phyloP scores from a whole-genome alignment of 2,113 vertebrate species.

The Pseudonaja textilis region DNA sequence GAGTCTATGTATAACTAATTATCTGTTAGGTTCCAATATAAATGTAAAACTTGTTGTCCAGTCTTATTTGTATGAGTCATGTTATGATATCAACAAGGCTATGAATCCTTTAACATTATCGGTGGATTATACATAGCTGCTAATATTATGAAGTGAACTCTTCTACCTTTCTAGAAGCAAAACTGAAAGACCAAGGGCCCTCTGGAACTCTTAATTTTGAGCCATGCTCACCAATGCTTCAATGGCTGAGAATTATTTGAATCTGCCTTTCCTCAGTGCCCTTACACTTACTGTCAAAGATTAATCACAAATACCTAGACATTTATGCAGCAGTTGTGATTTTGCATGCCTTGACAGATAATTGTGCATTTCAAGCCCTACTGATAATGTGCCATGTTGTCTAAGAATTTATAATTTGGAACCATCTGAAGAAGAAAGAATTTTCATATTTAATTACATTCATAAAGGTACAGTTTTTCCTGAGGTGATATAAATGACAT shows the following conservation, averaged over 20 bases:
- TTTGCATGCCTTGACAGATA: neutral
- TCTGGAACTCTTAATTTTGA: neutral
- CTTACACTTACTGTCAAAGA: neutral
- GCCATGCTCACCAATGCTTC: neutral
- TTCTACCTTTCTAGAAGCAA: neutral
- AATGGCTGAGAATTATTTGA: neutral
- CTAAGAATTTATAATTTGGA: neutral
- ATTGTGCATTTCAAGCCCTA: neutral
- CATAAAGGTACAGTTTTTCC: constrained; percentile 32
- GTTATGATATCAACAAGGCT: neutral
- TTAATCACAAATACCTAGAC: neutral
- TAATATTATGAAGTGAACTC: neutral
- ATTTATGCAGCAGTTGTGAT: neutral
- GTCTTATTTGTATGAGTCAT: neutral
- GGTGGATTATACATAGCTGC: neutral
- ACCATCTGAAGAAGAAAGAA: neutral
- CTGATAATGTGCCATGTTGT: neutral
- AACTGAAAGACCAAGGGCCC: neutral
- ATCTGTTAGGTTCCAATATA: neutral
- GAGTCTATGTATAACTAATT: neutral
- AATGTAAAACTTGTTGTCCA: neutral
- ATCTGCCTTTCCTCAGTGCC: neutral
- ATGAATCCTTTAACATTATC: neutral
- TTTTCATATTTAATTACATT: constrained; percentile 17
- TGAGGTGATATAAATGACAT: constrained; percentile 23